These are phyloP conservation scores for Saguinus midas DNA, from an alignment of 2,113 vertebrate species.

Conservation along the genomic window DNA sequence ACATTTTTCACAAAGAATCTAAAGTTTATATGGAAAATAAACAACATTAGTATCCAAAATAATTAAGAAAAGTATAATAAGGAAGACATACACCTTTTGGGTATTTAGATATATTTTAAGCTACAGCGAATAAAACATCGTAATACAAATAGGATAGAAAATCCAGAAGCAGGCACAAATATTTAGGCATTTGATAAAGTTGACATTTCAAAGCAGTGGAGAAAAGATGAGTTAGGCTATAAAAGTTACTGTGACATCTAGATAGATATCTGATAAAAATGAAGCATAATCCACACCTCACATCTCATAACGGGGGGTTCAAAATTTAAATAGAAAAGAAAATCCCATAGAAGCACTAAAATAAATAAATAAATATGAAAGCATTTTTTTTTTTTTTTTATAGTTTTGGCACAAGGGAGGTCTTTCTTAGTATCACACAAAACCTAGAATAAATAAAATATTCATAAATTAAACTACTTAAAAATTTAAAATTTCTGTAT, in stretches of 20 bases:
- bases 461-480: not conserved
- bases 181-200: not conserved
- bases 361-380: not conserved
- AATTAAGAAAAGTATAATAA: not conserved
- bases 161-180: not conserved
- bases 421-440: not conserved
- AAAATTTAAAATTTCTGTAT: not conserved
- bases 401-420: not conserved
- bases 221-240: not conserved
- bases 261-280: not conserved
- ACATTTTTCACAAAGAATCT: conserved; percentile 52
- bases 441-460: not conserved
- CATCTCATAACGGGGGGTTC: not conserved
- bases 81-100: not conserved
- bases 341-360: not conserved
- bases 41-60: not conserved
- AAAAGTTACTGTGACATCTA: not conserved
- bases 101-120: not conserved
- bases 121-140: not conserved
- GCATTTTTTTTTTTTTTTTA: not conserved
- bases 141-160: not conserved
- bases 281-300: not conserved
- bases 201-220: not conserved
- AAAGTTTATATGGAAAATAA: too few species aligned
- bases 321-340: not conserved